Conservation (phyloP, 2,113 vertebrate species). For the Polypterus bichir region DNA sequence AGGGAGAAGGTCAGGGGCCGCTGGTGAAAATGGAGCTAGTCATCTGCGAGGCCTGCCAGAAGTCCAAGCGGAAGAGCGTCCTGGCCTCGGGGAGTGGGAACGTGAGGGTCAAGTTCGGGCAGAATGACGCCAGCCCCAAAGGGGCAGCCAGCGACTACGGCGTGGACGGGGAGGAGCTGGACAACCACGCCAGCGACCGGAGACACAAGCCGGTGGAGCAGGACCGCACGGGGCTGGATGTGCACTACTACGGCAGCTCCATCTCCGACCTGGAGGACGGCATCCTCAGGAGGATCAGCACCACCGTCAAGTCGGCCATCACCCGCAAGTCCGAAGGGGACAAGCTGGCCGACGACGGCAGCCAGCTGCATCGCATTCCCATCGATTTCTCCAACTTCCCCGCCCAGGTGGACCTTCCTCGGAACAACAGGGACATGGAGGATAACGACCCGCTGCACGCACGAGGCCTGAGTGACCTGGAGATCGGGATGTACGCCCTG, state of each 20-base stretch:
- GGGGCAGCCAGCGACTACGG: slow-evolving; percentile 32
- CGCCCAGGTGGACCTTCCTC: slow-evolving; percentile 69
- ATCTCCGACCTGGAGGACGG: slow-evolving; percentile 63
- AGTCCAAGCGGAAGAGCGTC: slow-evolving; percentile 78
- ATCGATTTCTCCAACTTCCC: slow-evolving; percentile 82
- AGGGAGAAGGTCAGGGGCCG: slow-evolving; percentile 76
- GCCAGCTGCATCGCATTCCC: slow-evolving; percentile 59
- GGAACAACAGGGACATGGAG: slow-evolving; percentile 40
- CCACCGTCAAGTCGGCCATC: slow-evolving; percentile 55
- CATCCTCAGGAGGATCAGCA: slow-evolving; percentile 39
- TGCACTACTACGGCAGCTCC: slow-evolving; percentile 50
- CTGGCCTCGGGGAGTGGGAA: slow-evolving; percentile 67
- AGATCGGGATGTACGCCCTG: slow-evolving; percentile 94
- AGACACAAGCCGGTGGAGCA: slow-evolving; percentile 50
- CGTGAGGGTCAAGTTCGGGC: slow-evolving; percentile 74
- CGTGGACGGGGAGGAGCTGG: slow-evolving; percentile 50
- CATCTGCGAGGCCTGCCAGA: slow-evolving; percentile 81
- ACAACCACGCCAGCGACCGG: slow-evolving; percentile 65
- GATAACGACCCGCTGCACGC: slow-evolving; percentile 59
- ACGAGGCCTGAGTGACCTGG: slow-evolving; percentile 75
- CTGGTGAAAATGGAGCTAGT: slow-evolving; percentile 81
- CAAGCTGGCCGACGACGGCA: slow-evolving; percentile 47
- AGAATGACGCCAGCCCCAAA: slow-evolving; percentile 37
- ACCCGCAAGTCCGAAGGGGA: slow-evolving; percentile 48
- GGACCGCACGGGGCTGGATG: slow-evolving; percentile 54